A percentile compares a stretch with the other conserved stretches of the same genome.
These are phyloP conservation scores for Psilanteris sp. DNA, from an alignment of 1,140 invertebrate species.

Conservation along the genomic window DNA sequence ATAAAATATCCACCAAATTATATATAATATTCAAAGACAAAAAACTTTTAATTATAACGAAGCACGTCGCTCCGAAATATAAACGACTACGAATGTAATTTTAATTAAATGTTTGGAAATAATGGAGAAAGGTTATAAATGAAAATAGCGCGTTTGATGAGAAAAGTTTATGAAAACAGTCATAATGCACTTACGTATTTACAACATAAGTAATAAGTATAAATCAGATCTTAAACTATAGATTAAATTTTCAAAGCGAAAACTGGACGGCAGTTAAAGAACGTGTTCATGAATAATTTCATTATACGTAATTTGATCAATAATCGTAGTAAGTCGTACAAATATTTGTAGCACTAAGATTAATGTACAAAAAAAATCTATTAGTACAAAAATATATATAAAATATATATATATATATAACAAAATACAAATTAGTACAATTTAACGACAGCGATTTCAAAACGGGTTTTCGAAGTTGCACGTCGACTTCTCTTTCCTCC, in stretches of 20 bases:
- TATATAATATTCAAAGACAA: too few relatives aligned
- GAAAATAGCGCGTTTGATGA: too few relatives aligned
- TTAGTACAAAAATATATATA: slow-evolving; percentile 21
- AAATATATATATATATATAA: slow-evolving; percentile 24
- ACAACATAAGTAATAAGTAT: slow-evolving; percentile 46
- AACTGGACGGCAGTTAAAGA: slow-evolving; percentile 6
- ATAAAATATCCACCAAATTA: too few relatives aligned
- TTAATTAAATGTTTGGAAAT: too few relatives aligned
- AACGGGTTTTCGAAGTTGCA: not conserved
- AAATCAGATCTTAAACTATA: slow-evolving; percentile 14
- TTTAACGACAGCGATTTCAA: slow-evolving; percentile 9
- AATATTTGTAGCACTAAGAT: too few relatives aligned
- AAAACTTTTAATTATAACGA: too few relatives aligned
- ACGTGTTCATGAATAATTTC: too few relatives aligned
- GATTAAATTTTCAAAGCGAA: not conserved
- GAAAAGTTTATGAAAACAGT: slow-evolving; percentile 56
- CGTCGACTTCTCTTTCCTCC: too few relatives aligned
- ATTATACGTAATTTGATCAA: too few relatives aligned
- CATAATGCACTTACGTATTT: slow-evolving; percentile 53
- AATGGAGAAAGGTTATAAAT: too few relatives aligned
- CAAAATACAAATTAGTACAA: slow-evolving; percentile 8
- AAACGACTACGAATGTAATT: too few relatives aligned
- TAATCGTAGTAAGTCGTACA: not conserved
- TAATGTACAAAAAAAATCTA: not conserved
- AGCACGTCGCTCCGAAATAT: too few relatives aligned